Evolutionary conservation across 2,888 invertebrate genomes (phyloP), one percentile per base, ranked within the genome.

Genomic region (Hirtodrosophila confusa): DNA sequence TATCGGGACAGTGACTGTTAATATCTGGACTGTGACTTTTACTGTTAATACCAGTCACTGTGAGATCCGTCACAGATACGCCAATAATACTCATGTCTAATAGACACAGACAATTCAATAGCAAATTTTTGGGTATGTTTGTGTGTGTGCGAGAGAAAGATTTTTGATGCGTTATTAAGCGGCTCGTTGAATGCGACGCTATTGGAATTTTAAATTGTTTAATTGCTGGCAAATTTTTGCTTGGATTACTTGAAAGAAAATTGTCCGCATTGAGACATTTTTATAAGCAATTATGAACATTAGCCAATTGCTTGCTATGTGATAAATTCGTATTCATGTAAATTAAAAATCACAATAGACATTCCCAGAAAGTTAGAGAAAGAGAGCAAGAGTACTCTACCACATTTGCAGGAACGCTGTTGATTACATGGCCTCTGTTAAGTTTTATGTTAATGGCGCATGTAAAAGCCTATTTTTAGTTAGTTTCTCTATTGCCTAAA

Each of bases 91-190:
- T 17, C 17, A 17, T 17, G 17, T 17, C 17, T 17, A 17, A 17
- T 17, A 35, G 37, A 36, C 12, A n/a, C 43, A 43, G 17, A 37
- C n/a, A 8, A 36, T 36, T 35, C 1, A 17, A 17, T 2, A 17
- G 17, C 8, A 12, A 43, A 40, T 12, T 12, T 23, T 9, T 39
- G 3, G 31, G 31, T 37, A 29, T 24, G 17, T 36, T 17, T 43
- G n/a, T 23, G 23, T 33, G 36, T n/a, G 69, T 36, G 35, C 11
- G 43, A 8, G 69, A 69, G 71, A 65, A 56, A 36, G 57, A 51
- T 60, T 84, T 86, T 86, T 75, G 85, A 80, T 80, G 85, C 64
- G 72, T 82, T 80, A 79, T 80, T 85, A 80, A 84, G 85, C 79
- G 79, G 68, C 69, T 69, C 61, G 56, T 57, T 65, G 75, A 69